Evolutionary conservation across 2,888 invertebrate genomes (phyloP), one percentile per base, ranked within the genome.

Genomic region (Rhagonycha lutea): DNA sequence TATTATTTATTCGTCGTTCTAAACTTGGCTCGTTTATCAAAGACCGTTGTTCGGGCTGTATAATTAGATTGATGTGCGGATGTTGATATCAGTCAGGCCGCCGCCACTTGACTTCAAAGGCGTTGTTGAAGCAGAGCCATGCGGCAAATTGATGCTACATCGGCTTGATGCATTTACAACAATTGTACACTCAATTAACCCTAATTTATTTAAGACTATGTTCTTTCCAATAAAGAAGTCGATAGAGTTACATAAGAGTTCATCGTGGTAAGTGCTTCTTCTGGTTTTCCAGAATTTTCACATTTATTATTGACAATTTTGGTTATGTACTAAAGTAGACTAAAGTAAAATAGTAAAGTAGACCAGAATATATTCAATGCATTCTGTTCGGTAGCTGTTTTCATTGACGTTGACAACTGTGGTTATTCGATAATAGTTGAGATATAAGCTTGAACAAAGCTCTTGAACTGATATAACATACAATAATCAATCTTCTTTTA

Each of bases 21-120:
- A 81, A 82, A 82, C 79, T 81, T 81, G 80, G 81, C 81, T 82
- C 83, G 82, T 82, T 83, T 81, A 83, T 83, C 82, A 83, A 82
- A 79, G 81, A 74, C 80, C 80, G 81, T 81, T 80, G 82, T 81
- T 80, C 82, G 81, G 82, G 81, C 81, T 81, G 84, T 84, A 85
- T 85, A 84, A 85, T 85, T 85, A 85, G 86, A 85, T 86, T 85
- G 85, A 86, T 85, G 86, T 84, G 85, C 86, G 86, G 86, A 86
- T 85, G 86, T 85, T 86, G 86, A 86, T 86, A 85, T 84, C 85
- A 84, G 82, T 83, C 83, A 80, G 81, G 83, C 82, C 83, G 83
- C 81, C 81, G 80, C 63, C 82, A 81, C 81, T 81, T 82, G 81
- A 85, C 84, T 83, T 86, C 86, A 86, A 86, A 86, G 82, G 78